Evolutionary conservation across 1,140 invertebrate species (phyloP), one percentile per base, ranked within the genome.

Genomic region (Globodera ellingtonae): DNA sequence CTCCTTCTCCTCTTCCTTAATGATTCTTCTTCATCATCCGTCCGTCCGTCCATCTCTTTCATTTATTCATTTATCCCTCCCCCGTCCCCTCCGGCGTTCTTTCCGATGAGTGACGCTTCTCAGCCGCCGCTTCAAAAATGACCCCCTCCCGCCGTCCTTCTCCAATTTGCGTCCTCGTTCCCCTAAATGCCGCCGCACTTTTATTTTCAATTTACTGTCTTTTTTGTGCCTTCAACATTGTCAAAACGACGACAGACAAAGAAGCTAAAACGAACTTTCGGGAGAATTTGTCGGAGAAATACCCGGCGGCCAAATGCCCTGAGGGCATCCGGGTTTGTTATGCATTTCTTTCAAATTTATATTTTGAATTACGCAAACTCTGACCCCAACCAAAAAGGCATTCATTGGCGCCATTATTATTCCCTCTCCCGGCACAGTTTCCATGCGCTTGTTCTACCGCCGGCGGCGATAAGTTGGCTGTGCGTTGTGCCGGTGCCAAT

Each of bases 401-500:
- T 6, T 13, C 50, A 8, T 8, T 52, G 8, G 8, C 50, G 50
- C 50, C 50, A 52, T 52, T 52, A 35, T 52, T 13, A 52, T 13
- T 52, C 10, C 56, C 56, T 5, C 56, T 15, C 56, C 56, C 44
- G 35, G 10, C 24, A n/a, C 24, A 77, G 59, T 46, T 35, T n/a
- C n/a, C 69, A 21, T 77, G 65, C 46, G 35, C 21, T 10, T 65
- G 59, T 5, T 77, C 75, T 15, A 47, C 21, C 35, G 47, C 6
- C 46, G n/a, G 46, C 35, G 48, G 6, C 21, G 13, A 46, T 52
- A 48, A 48, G 13, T 24, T 77, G 65, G 44, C 62, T 6, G 69
- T 77, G 21, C 48, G 13, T 35, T 77, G 75, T 77, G 44, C 75
- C 21, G 75, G 21, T 35, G 62, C 50, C 18, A 50, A 77, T 15